These are phyloP conservation scores for Hydraecia micacea DNA, from an alignment of 2,888 invertebrate species.

Conservation along the genomic window DNA sequence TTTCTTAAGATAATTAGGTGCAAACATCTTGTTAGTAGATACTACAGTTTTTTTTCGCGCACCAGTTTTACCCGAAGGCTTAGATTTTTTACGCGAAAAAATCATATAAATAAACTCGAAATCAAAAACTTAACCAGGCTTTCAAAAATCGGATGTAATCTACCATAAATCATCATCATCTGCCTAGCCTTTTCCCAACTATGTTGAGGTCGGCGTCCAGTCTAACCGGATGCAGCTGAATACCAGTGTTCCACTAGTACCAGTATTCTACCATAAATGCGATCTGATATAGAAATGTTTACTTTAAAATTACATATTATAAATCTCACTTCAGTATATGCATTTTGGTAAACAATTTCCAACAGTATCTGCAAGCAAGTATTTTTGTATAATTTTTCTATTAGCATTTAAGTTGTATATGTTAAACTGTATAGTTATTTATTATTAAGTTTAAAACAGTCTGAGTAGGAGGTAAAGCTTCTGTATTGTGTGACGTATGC, in stretches of 20 bases:
- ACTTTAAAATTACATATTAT: too few species aligned
- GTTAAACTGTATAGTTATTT: conserved; percentile 77
- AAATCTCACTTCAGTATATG: background rate
- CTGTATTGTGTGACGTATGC: conserved; percentile 56
- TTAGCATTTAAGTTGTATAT: conserved; percentile 71
- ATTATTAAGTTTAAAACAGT: conserved; percentile 78
- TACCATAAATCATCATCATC: background rate
- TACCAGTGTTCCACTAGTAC: too few species aligned
- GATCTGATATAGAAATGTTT: background rate
- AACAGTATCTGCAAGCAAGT: conserved; percentile 34
- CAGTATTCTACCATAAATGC: background rate
- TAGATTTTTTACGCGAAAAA: background rate
- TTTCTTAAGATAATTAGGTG: too few species aligned
- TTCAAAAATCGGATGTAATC: background rate
- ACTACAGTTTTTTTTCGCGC: background rate
- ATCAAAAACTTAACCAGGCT: background rate
- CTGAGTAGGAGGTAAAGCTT: conserved; percentile 64
- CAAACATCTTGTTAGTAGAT: too few species aligned
- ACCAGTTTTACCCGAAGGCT: too few species aligned
- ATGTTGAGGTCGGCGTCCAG: too few species aligned
- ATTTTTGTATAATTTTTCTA: conserved; percentile 57
- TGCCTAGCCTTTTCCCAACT: too few species aligned
- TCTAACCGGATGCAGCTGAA: too few species aligned
- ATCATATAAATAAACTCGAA: background rate
- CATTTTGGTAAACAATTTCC: conserved; percentile 9